Evolutionary conservation across 2,888 invertebrate species (phyloP).

Genomic region (Agrotis ipsilon): DNA sequence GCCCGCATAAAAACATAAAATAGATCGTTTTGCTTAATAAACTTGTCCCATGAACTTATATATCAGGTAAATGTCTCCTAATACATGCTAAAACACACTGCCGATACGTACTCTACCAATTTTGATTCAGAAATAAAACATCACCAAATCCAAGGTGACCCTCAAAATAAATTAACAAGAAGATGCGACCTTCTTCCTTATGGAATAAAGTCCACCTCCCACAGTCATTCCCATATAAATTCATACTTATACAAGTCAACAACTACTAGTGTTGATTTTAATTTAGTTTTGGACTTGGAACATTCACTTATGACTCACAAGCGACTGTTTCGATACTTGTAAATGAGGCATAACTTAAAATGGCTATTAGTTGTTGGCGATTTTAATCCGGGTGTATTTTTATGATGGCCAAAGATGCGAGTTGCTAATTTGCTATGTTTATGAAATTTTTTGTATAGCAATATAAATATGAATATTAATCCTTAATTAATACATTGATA

Average conservation of each 20-base stretch:
- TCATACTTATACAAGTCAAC: neutral
- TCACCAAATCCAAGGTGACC: conserved; percentile 38
- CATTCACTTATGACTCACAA: conserved; percentile 52
- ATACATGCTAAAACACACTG: too few species aligned
- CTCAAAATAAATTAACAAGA: conserved; percentile 17
- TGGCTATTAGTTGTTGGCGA: conserved; percentile 28
- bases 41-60: too few species aligned
- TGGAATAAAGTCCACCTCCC: conserved; percentile 55
- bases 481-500: too few species aligned
- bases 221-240: conserved; percentile 59
- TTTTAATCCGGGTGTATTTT: conserved; percentile 34
- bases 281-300: conserved; percentile 53
- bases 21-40: too few species aligned
- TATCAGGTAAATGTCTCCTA: too few species aligned
- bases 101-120: too few species aligned
- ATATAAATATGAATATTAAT: too few species aligned
- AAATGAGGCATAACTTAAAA: conserved; percentile 22
- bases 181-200: conserved; percentile 61
- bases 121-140: conserved; percentile 10
- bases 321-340: conserved; percentile 39
- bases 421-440: neutral
- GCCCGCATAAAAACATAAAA: too few species aligned
- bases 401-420: conserved; percentile 11
- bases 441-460: neutral
- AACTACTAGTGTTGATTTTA: conserved; percentile 32